Base-by-base conservation (phyloP, 2,113 vertebrate genomes). In the Forbesichthys agassizii region DNA sequence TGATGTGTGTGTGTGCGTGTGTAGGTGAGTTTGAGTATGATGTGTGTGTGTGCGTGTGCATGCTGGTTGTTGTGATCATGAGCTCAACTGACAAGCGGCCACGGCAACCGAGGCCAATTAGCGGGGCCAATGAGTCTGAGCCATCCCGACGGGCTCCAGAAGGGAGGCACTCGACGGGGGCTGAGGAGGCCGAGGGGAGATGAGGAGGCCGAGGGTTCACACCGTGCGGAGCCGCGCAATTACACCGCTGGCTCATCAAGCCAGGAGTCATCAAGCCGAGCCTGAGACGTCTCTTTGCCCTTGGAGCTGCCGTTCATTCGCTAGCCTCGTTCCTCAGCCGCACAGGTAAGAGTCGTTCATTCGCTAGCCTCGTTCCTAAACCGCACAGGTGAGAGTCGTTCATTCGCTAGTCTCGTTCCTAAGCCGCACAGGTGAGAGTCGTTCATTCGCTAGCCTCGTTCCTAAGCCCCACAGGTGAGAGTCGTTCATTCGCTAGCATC, bases 11-110 rank as follows among this genome's bases (percentile, higher is more conserved):
- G 61, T 51, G 52, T 69, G 20, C 75, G 20, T 61, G n/a, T 55
- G 53, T 16, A 16, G 16, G 16, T 16, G 16, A 16, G 16, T 16
- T 16, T 0, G 16, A 16, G 16, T 16, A 16, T 16, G 16, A 16
- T 16, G 16, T 16, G 16, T 5, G 49, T 55, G 13, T 33, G n/a
- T 68, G 47, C 53, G 11, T 70, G 61, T 71, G 56, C 49, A 52
- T 47, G 47, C 33, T 9, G 48, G 48, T 9, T 12, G 48, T 4
- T 11, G 49, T 11, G 49, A 52, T 52, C 9, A 52, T 12, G 49
- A 42, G 36, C 36, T 42, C 7, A 42, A 5, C 36, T 42, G 36
- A 42, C 36, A 42, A 42, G 7, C 36, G 7, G 36, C 36, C 4
- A 42, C 36, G 36, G 36, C 36, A 12, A 9, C 33, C 36, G 49